phyloP scores from a whole-genome alignment of 2,113 vertebrate genomes.

The Pygoscelis adeliae region DNA sequence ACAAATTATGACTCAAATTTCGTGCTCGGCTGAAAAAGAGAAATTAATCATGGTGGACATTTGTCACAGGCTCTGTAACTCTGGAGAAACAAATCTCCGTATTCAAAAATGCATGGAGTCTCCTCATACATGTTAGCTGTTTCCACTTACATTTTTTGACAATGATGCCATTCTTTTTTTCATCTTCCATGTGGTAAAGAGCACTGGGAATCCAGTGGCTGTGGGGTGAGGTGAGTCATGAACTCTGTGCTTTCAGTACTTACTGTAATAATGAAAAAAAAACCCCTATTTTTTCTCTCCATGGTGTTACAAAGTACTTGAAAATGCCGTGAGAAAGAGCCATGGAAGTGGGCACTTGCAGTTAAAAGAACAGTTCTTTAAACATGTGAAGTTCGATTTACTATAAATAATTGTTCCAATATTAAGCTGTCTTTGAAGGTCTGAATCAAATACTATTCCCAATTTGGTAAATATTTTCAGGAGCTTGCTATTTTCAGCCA shows the following conservation, averaged over 20 bases:
- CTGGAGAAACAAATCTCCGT: not conserved
- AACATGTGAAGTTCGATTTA: not conserved
- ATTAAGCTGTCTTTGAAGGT: not conserved
- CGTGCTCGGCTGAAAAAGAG: slow-evolving; percentile 21
- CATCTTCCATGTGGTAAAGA: not conserved
- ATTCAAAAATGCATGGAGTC: not conserved
- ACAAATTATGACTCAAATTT: slow-evolving; percentile 8
- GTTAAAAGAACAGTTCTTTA: not conserved
- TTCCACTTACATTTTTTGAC: not conserved
- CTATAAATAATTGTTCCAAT: not conserved
- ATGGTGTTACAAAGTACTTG: not conserved
- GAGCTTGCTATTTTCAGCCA: not conserved
- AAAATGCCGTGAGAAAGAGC: not conserved
- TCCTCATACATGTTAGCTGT: not conserved
- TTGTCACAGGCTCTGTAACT: not conserved
- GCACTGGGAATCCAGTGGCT: not conserved
- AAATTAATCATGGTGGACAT: slow-evolving; percentile 9
- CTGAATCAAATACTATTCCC: not conserved
- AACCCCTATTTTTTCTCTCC: not conserved
- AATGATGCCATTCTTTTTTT: not conserved
- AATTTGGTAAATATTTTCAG: slow-evolving; percentile 5
- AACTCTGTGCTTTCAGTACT: not conserved
- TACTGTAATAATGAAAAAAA: not conserved
- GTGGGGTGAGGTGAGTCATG: not conserved
- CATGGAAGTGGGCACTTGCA: not conserved